Evolutionary conservation across 2,113 vertebrate genomes (phyloP).

Genomic region (Turdus rufiventris): DNA sequence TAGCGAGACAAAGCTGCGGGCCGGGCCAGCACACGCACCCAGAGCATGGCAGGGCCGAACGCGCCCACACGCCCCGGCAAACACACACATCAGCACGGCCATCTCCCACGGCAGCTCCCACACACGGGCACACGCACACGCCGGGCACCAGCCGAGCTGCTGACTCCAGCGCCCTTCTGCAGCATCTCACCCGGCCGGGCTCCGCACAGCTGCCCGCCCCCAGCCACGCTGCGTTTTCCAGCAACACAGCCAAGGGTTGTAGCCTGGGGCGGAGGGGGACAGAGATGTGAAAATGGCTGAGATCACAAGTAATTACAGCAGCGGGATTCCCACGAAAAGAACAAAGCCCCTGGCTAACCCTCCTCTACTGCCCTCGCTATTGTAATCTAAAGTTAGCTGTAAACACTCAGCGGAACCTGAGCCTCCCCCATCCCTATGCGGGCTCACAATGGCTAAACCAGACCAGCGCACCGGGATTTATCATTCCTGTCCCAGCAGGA

Average conservation of each 20-base stretch:
- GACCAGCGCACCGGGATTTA: not conserved
- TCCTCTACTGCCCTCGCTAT: not conserved
- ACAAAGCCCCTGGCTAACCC: not conserved
- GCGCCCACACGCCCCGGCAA: not conserved
- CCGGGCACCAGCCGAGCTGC: not conserved
- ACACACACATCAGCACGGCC: not conserved
- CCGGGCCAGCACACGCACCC: not conserved
- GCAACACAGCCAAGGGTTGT: not conserved
- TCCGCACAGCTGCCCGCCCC: not conserved
- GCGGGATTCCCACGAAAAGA: not conserved
- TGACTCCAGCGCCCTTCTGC: not conserved
- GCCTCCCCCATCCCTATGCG: not conserved
- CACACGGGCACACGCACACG: too few relatives aligned
- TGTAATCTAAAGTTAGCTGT: not conserved
- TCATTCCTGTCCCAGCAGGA: not conserved
- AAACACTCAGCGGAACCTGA: not conserved
- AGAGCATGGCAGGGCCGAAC: not conserved
- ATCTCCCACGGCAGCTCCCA: not conserved
- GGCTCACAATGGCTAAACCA: not conserved
- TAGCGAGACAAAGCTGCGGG: not conserved
- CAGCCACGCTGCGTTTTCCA: accelerated
- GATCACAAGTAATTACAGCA: not conserved
- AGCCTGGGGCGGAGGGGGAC: not conserved
- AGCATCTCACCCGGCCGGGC: not conserved
- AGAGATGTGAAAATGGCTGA: not conserved